Evolutionary conservation across 2,797 vertebrate species (phyloP).

Genomic region (Trematomus bernacchii): DNA sequence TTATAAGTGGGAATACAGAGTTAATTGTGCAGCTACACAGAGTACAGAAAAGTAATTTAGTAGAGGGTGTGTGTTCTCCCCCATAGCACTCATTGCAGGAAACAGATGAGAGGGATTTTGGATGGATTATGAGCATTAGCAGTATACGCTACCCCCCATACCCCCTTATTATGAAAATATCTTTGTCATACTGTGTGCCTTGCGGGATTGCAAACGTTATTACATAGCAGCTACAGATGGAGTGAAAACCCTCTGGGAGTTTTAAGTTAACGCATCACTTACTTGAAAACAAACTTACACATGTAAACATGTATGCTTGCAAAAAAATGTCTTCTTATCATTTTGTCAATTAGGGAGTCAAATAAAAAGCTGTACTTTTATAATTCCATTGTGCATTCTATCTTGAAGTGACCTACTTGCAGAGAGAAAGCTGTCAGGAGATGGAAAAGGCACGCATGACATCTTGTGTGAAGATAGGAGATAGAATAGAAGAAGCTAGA

Average conservation of each 20-base stretch:
- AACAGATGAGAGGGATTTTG: slow-evolving; percentile 57
- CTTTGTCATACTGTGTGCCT: slow-evolving; percentile 36
- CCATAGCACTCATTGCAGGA: slow-evolving; percentile 40
- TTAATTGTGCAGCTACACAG: slow-evolving; percentile 33
- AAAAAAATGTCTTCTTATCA: slow-evolving; percentile 10
- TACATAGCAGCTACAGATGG: slow-evolving; percentile 32
- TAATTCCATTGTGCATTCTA: slow-evolving; percentile 40
- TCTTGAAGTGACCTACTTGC: slow-evolving; percentile 72
- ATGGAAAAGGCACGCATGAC: slow-evolving; percentile 37
- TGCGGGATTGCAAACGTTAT: slow-evolving; percentile 42
- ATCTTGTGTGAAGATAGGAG: slow-evolving; percentile 27
- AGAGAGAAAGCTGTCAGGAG: slow-evolving; percentile 42
- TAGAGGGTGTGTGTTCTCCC: slow-evolving; percentile 20
- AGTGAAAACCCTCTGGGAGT: not conserved
- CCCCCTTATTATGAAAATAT: slow-evolving; percentile 45
- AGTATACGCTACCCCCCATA: not conserved
- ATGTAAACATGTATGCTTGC: not conserved
- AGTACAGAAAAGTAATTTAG: slow-evolving; percentile 51
- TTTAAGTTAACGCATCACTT: not conserved
- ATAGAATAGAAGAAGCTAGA: slow-evolving; percentile 25
- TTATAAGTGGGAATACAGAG: slow-evolving; percentile 24
- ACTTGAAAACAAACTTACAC: slow-evolving; percentile 1
- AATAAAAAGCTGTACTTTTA: slow-evolving; percentile 35
- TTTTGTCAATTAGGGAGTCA: slow-evolving; percentile 41
- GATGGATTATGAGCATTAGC: slow-evolving; percentile 57